Percentiles rank a stretch among this genome's conserved stretches.
Evolutionary conservation across 2,113 vertebrate species (phyloP).

Genomic region (zebrafish (Danio rerio)): DNA sequence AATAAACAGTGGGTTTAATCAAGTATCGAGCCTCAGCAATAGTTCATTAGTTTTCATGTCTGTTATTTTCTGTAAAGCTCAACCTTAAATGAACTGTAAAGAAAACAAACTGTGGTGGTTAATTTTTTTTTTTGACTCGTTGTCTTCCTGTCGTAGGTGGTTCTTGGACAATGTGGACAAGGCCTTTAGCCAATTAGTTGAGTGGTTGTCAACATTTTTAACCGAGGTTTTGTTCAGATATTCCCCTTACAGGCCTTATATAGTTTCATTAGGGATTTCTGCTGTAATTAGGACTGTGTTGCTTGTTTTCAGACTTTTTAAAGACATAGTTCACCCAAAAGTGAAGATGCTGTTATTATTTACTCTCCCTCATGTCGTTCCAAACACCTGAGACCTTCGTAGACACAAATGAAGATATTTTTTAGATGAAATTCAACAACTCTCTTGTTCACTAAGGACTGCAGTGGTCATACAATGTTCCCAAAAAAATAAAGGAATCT

Average conservation of each 20-base stretch:
- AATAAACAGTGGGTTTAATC: neutral
- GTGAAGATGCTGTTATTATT: too few relatives aligned
- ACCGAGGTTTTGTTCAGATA: neutral
- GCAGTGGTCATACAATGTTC: too few relatives aligned
- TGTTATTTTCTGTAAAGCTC: neutral
- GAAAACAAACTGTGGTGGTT: conserved; percentile 19
- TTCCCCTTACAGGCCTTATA: neutral
- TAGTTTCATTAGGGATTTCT: neutral
- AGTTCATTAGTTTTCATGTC: conserved; percentile 1
- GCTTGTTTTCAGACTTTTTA: neutral
- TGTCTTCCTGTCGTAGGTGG: conserved; percentile 20
- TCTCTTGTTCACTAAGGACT: too few relatives aligned
- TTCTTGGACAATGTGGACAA: conserved; percentile 4
- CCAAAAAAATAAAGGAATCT: too few relatives aligned
- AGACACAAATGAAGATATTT: too few relatives aligned
- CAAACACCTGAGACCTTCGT: too few relatives aligned
- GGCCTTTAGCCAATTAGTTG: neutral
- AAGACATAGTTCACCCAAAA: too few relatives aligned
- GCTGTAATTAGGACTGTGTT: neutral
- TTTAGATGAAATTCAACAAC: too few relatives aligned
- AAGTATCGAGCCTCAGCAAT: neutral
- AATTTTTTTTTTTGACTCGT: conserved; percentile 13
- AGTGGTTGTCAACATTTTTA: conserved; percentile 1
- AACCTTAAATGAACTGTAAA: neutral
- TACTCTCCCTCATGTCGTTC: too few relatives aligned